Evolutionary conservation across 2,797 vertebrate genomes (phyloP).

Genomic region (Odontamblyopus lacepedii): DNA sequence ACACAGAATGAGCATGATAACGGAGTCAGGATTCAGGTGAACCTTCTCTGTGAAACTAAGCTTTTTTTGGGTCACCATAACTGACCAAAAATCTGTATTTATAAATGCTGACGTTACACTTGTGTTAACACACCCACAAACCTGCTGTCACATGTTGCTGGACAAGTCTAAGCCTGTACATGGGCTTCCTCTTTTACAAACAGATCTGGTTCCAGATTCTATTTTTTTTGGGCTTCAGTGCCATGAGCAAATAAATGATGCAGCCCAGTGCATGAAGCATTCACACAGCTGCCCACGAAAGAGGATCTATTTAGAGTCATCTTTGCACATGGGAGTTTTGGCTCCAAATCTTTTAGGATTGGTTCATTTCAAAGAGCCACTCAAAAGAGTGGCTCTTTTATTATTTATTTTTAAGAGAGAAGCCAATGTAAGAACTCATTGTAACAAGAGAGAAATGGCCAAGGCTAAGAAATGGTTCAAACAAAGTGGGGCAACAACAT

Average conservation of each 20-base stretch:
- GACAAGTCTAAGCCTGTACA: conserved; percentile 67
- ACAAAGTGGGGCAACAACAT: too few relatives aligned
- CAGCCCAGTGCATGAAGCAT: background rate
- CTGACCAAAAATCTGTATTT: background rate
- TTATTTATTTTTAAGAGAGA: too few relatives aligned
- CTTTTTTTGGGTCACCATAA: too few relatives aligned
- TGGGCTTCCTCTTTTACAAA: conserved; percentile 56
- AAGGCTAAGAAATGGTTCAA: too few relatives aligned
- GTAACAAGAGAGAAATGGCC: too few relatives aligned
- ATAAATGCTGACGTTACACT: conserved; percentile 5
- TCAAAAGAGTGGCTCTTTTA: too few relatives aligned
- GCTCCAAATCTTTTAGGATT: too few relatives aligned
- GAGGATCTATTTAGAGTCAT: conserved; percentile 14
- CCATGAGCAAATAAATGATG: conserved; percentile 9
- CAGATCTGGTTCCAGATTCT: conserved; percentile 25
- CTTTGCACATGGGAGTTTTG: background rate
- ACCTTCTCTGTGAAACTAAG: too few relatives aligned
- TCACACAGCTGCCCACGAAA: conserved; percentile 16
- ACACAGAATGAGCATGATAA: too few relatives aligned
- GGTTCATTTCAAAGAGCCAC: too few relatives aligned
- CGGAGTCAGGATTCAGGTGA: too few relatives aligned
- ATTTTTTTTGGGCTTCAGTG: conserved; percentile 13
- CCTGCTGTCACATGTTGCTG: conserved; percentile 55
- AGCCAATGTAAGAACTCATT: too few relatives aligned
- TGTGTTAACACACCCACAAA: conserved; percentile 22